Evolutionary conservation across 2,797 vertebrate species (phyloP), one percentile per base, ranked within the genome.

Genomic region (Lerista edwardsae): DNA sequence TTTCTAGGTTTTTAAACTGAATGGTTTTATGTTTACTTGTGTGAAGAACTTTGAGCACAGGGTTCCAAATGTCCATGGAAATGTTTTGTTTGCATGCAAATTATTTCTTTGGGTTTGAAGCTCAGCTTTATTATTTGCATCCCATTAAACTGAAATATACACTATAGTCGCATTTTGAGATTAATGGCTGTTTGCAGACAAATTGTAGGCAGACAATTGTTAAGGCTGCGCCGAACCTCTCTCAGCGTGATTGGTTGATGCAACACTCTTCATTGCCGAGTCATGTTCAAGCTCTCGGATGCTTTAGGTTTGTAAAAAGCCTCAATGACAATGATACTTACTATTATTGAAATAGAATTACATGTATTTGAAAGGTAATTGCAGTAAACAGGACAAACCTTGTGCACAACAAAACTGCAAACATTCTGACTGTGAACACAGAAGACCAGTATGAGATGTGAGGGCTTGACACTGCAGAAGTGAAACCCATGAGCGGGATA

Each of bases 401-500:
- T 86, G 81, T 64, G 84, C 82, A 83, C 83, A 85, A 67, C 67
- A 11, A 86, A 89, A 88, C 88, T 73, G 71, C 55, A 85, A 19
- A 51, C 10, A 55, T 27, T 76, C 89, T 87, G 77, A 74, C 78
- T 69, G n/a, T n/a, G 69, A 81, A 88, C 61, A 79, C 34, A 76
- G 79, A 88, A 85, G 69, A 72, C 69, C 83, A 41, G 59, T 57
- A 65, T 77, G 81, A 90, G 68, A 86, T 41, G 64, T 3, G 68
- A 64, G 79, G 27, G 31, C 59, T 86, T 86, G 71, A 69, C 85
- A 87, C 59, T 8, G 12, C 59, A 41, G 69, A 59, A 79, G 84
- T 59, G 9, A 11, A 88, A 90, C 84, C 75, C n/a, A 41, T 34
- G 81, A 86, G 64, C 27, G 29, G 81, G 55, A 51, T 36, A 85